Conservation (phyloP, 2,888 invertebrate species). For the Lampropteryx suffumata region DNA sequence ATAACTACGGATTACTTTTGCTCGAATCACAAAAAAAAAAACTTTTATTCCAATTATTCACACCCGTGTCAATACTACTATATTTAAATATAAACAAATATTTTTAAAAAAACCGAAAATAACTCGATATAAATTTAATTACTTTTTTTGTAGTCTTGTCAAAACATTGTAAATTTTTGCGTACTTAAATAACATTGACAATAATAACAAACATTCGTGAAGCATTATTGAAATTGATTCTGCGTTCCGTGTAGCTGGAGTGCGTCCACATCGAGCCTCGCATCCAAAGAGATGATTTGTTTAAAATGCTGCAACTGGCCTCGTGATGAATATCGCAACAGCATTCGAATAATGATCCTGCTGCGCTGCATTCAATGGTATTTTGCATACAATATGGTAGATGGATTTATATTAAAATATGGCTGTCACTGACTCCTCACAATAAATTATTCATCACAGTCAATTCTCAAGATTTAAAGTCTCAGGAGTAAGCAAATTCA, state of each 20-base stretch:
- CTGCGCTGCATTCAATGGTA: slow-evolving; percentile 81
- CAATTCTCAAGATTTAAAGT: slow-evolving; percentile 76
- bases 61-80: too few relatives aligned
- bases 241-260: slow-evolving; percentile 38
- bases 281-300: slow-evolving; percentile 75
- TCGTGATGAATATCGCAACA: slow-evolving; percentile 79
- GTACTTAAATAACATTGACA: neutral
- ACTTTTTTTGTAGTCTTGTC: too few relatives aligned
- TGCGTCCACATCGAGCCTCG: slow-evolving; percentile 44
- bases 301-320: slow-evolving; percentile 73
- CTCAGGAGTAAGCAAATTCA: neutral
- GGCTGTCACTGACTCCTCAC: slow-evolving; percentile 77
- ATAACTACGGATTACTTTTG: too few relatives aligned
- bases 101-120: too few relatives aligned
- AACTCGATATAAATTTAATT: too few relatives aligned
- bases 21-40: too few relatives aligned
- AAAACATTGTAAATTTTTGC: neutral
- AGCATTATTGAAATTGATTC: slow-evolving; percentile 67
- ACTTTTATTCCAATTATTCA: too few relatives aligned
- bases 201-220: slow-evolving; percentile 6
- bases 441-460: slow-evolving; percentile 81
- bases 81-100: too few relatives aligned
- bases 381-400: slow-evolving; percentile 83
- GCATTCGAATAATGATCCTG: slow-evolving; percentile 81
- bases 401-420: slow-evolving; percentile 83